Evolutionary conservation across 2,113 vertebrate species (phyloP), one percentile per base, ranked within the genome.

Genomic region (Myxocyprinus asiaticus): DNA sequence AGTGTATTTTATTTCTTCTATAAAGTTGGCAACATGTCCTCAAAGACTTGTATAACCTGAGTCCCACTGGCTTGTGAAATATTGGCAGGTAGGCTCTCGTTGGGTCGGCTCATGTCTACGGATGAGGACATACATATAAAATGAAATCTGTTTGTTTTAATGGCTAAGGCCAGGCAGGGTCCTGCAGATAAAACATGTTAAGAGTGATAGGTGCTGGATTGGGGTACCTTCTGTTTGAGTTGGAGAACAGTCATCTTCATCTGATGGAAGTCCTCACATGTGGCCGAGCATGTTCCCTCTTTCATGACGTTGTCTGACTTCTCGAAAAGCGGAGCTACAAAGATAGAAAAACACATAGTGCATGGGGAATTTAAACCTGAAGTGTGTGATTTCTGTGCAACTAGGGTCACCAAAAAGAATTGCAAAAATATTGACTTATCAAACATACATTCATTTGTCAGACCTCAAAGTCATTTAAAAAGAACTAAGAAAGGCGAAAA

Each of bases 241-340:
- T 98, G 97, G 85, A 97, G 88, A 66, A 99, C 95, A 0, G 95
- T 95, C 89, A 93, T 94, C 89, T 96, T 98, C 87, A 99, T 95
- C 92, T 97, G 97, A 81, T 96, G 92, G 85, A 99, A 95, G 84
- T 99, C 97, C 76, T 96, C 95, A 86, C 97, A 99, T 0, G 96
- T 95, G 65, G 96, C 95, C 4, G 96, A 96, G 88, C 97, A 99
- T 0, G 92, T 92, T 33, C 92, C 93, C 0, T 90, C 85, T 82
- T 95, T 95, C 72, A 93, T 94, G 0, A 92, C 86, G 0, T 92
- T 94, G 88, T 98, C 96, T 0, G 94, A 90, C 87, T 96, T 96
- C 81, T 95, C 94, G 17, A 94, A 92, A 44, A 94, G 93, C 53
- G 92, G 93, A 85, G 93, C 88, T 91, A 89, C 77, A 85, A 88